These are phyloP conservation scores for Brenthis ino DNA, from an alignment of 2,888 invertebrate species.

Conservation along the genomic window DNA sequence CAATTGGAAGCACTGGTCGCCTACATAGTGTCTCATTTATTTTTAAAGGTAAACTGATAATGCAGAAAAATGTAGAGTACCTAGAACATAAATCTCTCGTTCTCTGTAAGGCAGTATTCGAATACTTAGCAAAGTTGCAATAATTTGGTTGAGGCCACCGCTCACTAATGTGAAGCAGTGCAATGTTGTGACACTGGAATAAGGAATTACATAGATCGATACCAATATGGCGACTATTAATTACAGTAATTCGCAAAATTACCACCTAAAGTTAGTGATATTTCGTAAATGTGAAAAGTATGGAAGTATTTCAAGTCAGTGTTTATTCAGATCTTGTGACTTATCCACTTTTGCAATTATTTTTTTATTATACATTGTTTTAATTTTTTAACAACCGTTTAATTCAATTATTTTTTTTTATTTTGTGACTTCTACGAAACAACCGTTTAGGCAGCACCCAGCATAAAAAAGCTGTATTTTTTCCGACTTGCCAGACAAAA, in stretches of 20 bases:
- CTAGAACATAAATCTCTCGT: neutral
- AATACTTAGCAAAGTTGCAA: slow-evolving; percentile 8
- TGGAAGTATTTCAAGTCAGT: too few species aligned
- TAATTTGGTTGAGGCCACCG: slow-evolving; percentile 26
- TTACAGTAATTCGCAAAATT: slow-evolving; percentile 26
- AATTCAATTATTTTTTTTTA: too few species aligned
- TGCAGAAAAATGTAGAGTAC: neutral
- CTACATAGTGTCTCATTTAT: slow-evolving; percentile 5
- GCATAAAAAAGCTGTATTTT: too few species aligned
- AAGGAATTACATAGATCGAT: slow-evolving; percentile 8
- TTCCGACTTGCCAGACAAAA: too few species aligned
- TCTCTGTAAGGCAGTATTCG: neutral
- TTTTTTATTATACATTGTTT: too few species aligned
- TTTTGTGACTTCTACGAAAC: too few species aligned
- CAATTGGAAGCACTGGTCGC: neutral
- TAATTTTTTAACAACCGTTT: too few species aligned
- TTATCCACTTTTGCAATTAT: too few species aligned
- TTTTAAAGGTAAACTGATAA: neutral
- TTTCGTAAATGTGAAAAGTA: neutral
- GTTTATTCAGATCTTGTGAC: too few species aligned
- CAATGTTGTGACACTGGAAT: slow-evolving; percentile 29
- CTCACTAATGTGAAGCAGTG: slow-evolving; percentile 16
- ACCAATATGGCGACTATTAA: slow-evolving; percentile 24
- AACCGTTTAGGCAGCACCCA: too few species aligned
- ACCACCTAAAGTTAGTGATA: slow-evolving; percentile 10